phyloP scores from a whole-genome alignment of 2,797 vertebrate genomes.

The Gymnoscopelus microlampas region DNA sequence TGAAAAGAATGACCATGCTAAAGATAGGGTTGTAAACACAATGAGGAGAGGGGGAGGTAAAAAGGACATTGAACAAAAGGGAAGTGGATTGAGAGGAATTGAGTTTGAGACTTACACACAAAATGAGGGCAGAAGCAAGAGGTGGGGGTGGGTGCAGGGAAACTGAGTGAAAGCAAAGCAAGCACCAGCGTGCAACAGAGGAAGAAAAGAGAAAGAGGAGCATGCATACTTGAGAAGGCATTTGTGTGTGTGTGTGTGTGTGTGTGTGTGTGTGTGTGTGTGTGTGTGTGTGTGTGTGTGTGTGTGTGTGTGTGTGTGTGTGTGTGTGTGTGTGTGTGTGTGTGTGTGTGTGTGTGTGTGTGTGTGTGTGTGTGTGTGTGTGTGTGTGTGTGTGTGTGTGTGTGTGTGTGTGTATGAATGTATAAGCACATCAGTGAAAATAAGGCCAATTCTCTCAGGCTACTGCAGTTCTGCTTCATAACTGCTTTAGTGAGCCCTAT shows the following conservation, averaged over 20 bases:
- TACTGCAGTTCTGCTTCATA: slow-evolving; percentile 16
- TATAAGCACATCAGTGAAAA: slow-evolving; percentile 5
- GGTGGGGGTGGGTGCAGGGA: background rate
- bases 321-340: background rate
- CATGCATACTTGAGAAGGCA: background rate
- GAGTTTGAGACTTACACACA: slow-evolving; percentile 6
- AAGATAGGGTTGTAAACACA: background rate
- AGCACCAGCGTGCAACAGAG: background rate
- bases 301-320: background rate
- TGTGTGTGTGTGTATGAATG: slow-evolving; percentile 1
- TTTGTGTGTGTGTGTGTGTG: background rate
- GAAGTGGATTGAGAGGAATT: background rate
- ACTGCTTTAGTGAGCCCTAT: slow-evolving; percentile 28
- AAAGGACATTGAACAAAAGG: background rate
- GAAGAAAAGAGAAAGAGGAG: background rate
- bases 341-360: background rate
- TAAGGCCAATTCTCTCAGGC: slow-evolving; percentile 6
- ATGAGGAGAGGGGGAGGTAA: background rate
- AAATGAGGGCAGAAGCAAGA: background rate
- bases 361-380: slow-evolving; percentile 10
- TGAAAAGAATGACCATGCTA: background rate
- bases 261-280: background rate
- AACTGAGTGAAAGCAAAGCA: background rate
- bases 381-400: slow-evolving; percentile 2
- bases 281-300: slow-evolving; percentile 10